Evolutionary conservation across 2,888 invertebrate genomes (phyloP).

Genomic region (Dynastes maya): DNA sequence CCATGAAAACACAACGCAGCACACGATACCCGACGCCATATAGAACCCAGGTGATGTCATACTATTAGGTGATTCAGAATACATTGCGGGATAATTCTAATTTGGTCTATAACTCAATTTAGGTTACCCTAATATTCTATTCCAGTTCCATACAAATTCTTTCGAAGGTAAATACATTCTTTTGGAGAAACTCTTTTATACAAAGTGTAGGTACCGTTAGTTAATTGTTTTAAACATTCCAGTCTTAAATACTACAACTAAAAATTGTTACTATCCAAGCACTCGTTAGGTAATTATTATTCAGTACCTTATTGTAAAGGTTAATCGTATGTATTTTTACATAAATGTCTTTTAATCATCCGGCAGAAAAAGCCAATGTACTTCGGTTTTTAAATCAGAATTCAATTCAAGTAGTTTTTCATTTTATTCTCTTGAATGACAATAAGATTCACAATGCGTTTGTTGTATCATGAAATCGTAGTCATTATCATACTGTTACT

Average conservation of each 20-base stretch:
- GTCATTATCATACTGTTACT: constrained; percentile 57
- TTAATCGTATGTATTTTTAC: constrained; percentile 47
- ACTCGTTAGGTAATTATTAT: constrained; percentile 37
- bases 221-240: too few relatives aligned
- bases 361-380: constrained; percentile 52
- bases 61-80: too few relatives aligned
- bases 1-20: too few relatives aligned
- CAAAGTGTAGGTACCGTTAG: background rate
- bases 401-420: constrained; percentile 57
- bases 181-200: background rate
- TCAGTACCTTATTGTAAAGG: constrained; percentile 36
- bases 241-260: constrained; percentile 6
- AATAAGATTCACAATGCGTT: constrained; percentile 58
- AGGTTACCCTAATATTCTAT: too few relatives aligned
- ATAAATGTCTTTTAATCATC: constrained; percentile 49
- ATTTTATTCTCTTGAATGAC: constrained; percentile 59
- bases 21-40: too few relatives aligned
- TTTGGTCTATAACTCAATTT: too few relatives aligned
- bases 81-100: too few relatives aligned
- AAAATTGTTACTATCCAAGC: constrained; percentile 35
- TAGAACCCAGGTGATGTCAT: too few relatives aligned
- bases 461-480: constrained; percentile 57
- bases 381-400: constrained; percentile 49
- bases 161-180: too few relatives aligned
- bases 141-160: too few relatives aligned